Evolutionary conservation across 2,113 vertebrate species (phyloP).

Genomic region (Zonotrichia leucophrys): DNA sequence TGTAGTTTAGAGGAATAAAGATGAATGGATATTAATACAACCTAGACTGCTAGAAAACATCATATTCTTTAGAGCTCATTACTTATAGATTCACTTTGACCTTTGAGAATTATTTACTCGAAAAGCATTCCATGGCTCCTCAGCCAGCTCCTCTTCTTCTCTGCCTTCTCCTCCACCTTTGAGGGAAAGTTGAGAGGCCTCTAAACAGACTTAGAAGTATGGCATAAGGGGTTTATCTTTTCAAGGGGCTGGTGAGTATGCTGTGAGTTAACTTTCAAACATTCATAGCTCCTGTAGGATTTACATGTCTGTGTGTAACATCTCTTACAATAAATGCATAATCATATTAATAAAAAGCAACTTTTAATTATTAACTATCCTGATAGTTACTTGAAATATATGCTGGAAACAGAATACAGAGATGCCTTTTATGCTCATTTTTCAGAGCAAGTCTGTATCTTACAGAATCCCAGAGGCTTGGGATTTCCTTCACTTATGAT

Average conservation of each 20-base stretch:
- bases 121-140: not conserved
- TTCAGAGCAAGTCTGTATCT: not conserved
- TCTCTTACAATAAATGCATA: not conserved
- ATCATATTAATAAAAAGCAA: not conserved
- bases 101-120: not conserved
- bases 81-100: not conserved
- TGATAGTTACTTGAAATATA: not conserved
- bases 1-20: not conserved
- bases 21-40: not conserved
- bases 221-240: not conserved
- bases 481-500: not conserved
- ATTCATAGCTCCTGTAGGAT: not conserved
- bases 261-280: not conserved
- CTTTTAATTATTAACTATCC: not conserved
- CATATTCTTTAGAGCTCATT: not conserved
- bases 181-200: not conserved
- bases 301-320: not conserved
- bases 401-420: not conserved
- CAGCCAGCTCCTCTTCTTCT: not conserved
- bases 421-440: not conserved
- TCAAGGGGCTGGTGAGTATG: not conserved
- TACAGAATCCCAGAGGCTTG: not conserved
- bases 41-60: not conserved
- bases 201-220: not conserved
- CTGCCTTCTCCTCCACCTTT: not conserved